These are phyloP conservation scores for Trichonephila clavata DNA, from an alignment of 1,140 invertebrate genomes.

Conservation along the genomic window DNA sequence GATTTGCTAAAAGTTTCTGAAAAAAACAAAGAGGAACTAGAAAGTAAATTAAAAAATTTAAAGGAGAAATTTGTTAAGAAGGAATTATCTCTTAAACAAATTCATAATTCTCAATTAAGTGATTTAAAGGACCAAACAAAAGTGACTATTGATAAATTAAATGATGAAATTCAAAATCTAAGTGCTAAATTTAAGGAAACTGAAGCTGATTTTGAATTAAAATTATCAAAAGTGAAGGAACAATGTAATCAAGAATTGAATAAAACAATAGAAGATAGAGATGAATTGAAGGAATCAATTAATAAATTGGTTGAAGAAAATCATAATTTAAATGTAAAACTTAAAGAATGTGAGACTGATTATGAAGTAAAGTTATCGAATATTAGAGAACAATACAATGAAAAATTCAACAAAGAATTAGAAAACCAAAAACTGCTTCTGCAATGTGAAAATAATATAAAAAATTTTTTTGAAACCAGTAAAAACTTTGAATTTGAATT, in stretches of 20 bases:
- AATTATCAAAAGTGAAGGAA: constrained; percentile 26
- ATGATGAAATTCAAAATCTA: constrained; percentile 79
- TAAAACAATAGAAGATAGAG: not conserved
- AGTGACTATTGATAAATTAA: constrained; percentile 79
- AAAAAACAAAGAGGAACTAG: constrained; percentile 31
- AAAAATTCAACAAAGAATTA: not conserved
- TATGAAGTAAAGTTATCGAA: constrained; percentile 44
- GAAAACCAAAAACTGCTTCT: not conserved
- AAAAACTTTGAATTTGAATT: not conserved
- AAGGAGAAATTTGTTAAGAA: constrained; percentile 76
- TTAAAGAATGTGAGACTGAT: constrained; percentile 77
- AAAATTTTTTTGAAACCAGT: not conserved
- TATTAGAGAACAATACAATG: not conserved
- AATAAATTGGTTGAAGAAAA: constrained; percentile 79
- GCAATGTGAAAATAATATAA: not conserved
- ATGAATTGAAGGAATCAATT: constrained; percentile 78
- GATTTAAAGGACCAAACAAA: constrained; percentile 77
- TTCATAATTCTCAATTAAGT: constrained; percentile 77
- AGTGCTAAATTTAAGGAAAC: constrained; percentile 78
- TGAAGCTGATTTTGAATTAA: constrained; percentile 56
- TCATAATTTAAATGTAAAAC: constrained; percentile 77
- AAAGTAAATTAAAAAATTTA: constrained; percentile 36
- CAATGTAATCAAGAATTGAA: not conserved
- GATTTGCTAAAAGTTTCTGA: constrained; percentile 79
- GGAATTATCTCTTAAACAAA: constrained; percentile 65